Conservation (phyloP, 2,797 vertebrate species). For the Carduelis carduelis region DNA sequence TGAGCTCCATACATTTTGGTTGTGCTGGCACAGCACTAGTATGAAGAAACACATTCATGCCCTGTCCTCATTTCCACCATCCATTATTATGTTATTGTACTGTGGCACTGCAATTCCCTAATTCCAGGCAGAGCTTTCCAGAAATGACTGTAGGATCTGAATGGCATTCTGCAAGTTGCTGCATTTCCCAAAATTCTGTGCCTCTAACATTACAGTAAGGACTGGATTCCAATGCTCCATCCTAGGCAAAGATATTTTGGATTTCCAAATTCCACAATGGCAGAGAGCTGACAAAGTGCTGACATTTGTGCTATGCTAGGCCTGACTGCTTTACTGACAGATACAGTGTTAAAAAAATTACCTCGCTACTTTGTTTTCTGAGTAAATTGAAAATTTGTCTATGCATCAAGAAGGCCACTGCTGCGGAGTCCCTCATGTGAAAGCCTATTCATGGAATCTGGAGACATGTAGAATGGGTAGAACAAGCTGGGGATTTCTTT, state of each 20-base stretch:
- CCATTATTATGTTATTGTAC: background rate
- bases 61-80: background rate
- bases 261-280: background rate
- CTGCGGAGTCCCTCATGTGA: background rate
- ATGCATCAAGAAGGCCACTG: background rate
- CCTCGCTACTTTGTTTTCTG: background rate
- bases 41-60: background rate
- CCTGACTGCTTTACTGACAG: background rate
- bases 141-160: background rate
- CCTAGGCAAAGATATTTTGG: background rate
- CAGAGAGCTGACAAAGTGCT: background rate
- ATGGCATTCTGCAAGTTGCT: background rate
- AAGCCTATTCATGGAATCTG: background rate
- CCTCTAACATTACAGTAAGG: background rate
- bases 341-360: background rate
- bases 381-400: background rate
- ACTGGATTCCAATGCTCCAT: background rate
- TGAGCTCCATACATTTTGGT: background rate
- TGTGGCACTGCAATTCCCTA: background rate
- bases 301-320: background rate
- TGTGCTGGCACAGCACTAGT: background rate
- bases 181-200: background rate
- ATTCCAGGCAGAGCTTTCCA: background rate
- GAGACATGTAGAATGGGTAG: background rate
- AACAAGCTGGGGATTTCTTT: rapidly evolving